Evolutionary conservation across 2,113 vertebrate species (phyloP), one percentile per base, ranked within the genome.

Genomic region (Pyrgilauda ruficollis): DNA sequence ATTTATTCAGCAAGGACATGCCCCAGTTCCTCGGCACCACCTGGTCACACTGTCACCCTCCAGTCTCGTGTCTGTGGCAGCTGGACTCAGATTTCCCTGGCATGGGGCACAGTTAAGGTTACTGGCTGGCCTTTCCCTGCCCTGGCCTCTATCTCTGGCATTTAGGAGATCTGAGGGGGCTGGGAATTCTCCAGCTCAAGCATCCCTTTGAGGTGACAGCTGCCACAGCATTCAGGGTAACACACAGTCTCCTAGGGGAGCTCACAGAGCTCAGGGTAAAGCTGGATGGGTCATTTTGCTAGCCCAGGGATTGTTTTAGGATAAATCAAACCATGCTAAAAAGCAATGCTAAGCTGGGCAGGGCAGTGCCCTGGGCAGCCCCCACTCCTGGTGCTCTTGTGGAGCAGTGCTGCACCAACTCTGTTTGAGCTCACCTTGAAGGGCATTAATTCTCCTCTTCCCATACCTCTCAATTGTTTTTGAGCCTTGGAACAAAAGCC

Each of bases 161-260:
- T 58, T 64, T 49, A 14, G 66, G 62, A 53, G 37, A 33, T 27
- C n/a, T 2, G 7, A 7, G 6, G 28, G 24, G 19, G 31, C 22
- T 64, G 50, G 27, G 41, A 19, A 16, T 23, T 76, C 31, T 64
- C 31, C 27, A 11, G 0, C 26, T 53, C 9, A 15, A 70, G 21
- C 18, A 22, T 62, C 46, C 47, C 70, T 82, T 61, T 31, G 53
- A 76, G 58, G 53, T 44, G 39, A 75, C 2, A 4, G 69, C 62
- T 69, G 64, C 44, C 41, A 11, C 33, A 0, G 13, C 1, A 0
- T 4, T 12, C 61, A 69, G 59, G 24, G 56, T 5, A 8, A 30
- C 50, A 43, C 2, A 1, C 39, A 70, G 43, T 43, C 30, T 37
- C 3, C 1, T 2, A 10, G 30, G 15, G 31, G 10, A 68, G 7